A percentile compares a stretch with the other conserved stretches of the same genome.
Evolutionary conservation across 35 echinoderm and acorn worm species (phyloP).

Genomic region (Antedon bifida): DNA sequence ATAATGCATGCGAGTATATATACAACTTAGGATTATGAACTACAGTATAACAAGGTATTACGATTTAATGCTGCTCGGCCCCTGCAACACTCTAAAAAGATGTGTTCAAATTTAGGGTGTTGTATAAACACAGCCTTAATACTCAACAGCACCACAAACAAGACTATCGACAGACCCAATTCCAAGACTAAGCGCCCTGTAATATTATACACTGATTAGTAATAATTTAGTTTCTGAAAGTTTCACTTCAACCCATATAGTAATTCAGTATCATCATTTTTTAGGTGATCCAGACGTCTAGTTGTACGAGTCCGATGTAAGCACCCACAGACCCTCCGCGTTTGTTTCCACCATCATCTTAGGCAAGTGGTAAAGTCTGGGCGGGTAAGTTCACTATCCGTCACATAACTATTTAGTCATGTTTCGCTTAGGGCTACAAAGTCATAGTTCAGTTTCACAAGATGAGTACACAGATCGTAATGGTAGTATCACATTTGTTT

Average conservation of each 20-base stretch:
- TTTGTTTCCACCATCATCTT: background rate
- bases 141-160: background rate
- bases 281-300: background rate
- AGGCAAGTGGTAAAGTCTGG: background rate
- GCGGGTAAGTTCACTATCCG: background rate
- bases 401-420: background rate
- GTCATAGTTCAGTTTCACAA: background rate
- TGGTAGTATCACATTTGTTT: background rate
- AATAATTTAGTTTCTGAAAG: constrained; percentile 3
- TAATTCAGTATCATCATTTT: background rate
- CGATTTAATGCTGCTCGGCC: no score
- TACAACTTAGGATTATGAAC: no score
- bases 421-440: background rate
- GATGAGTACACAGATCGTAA: background rate
- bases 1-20: no score
- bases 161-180: background rate
- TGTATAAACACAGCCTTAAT: no score
- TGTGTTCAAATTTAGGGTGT: no score
- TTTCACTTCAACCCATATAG: constrained; percentile 10
- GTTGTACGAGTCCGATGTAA: background rate
- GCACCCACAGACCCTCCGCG: background rate
- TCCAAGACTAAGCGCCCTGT: constrained; percentile 5
- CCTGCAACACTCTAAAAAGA: no score
- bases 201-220: constrained; percentile 6
- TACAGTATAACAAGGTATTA: no score